Conservation (phyloP, 2,797 vertebrate species). For the Numenius phaeopus region DNA sequence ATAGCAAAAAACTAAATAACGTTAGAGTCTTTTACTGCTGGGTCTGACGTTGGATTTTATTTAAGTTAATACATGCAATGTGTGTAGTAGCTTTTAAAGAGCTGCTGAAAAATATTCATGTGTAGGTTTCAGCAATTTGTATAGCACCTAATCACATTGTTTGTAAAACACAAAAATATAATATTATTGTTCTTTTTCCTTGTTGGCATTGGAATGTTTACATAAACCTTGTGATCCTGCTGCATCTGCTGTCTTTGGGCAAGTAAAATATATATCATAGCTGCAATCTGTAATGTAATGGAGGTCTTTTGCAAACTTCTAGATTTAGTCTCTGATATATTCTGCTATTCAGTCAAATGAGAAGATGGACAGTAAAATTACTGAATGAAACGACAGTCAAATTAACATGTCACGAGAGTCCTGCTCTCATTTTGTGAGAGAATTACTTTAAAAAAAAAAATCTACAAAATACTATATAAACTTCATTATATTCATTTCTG, state of each 20-base stretch:
- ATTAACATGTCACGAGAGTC: background rate
- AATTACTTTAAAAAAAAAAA: background rate
- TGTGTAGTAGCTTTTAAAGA: slow-evolving; percentile 7
- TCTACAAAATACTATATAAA: background rate
- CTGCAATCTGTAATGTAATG: background rate
- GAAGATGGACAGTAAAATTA: background rate
- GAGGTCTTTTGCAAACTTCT: background rate
- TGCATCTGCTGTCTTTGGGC: background rate
- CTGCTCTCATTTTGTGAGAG: background rate
- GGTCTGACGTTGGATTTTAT: slow-evolving; percentile 28
- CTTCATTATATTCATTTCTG: background rate
- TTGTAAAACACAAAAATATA: background rate
- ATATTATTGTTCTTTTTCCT: background rate
- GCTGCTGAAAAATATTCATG: background rate
- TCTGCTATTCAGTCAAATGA: background rate
- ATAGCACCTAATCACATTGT: background rate
- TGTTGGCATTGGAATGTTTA: background rate
- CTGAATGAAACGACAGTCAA: background rate
- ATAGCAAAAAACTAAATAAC: background rate
- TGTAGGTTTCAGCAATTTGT: slow-evolving; percentile 7
- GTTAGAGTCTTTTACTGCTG: background rate
- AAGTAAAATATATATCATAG: background rate
- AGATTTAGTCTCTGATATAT: background rate
- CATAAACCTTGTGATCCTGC: background rate
- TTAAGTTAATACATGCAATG: slow-evolving; percentile 34